Conservation (phyloP, 2,797 vertebrate species). For the Fundulus diaphanus region DNA sequence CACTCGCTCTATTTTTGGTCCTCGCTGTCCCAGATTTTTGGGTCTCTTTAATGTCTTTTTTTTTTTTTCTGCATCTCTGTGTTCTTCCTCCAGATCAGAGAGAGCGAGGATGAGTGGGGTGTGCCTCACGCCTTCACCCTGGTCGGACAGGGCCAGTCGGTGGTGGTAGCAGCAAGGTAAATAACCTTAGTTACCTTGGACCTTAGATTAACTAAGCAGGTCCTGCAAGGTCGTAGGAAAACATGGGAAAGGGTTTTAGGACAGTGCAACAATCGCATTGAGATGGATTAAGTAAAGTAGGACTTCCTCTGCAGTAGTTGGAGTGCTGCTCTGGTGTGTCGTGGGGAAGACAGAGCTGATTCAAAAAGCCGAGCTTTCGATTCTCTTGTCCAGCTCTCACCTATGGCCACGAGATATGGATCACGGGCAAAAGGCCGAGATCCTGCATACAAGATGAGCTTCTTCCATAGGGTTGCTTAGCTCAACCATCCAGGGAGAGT, state of each 20-base stretch:
- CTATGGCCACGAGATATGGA: neutral
- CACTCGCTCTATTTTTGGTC: slow-evolving; percentile 67
- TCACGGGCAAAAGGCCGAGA: neutral
- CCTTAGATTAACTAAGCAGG: neutral
- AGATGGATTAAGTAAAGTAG: too few relatives aligned
- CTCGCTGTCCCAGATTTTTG: slow-evolving; percentile 62
- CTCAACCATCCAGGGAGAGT: neutral
- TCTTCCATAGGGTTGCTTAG: neutral
- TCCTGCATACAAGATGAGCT: neutral
- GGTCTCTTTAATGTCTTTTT: slow-evolving; percentile 50
- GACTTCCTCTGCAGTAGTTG: too few relatives aligned
- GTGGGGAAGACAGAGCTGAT: neutral
- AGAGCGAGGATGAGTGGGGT: slow-evolving; percentile 97
- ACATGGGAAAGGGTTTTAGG: neutral
- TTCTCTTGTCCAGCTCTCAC: neutral
- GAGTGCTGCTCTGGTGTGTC: neutral
- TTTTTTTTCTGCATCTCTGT: slow-evolving; percentile 43
- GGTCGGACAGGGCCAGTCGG: slow-evolving; percentile 90
- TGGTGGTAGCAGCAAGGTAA: slow-evolving; percentile 95
- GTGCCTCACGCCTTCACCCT: slow-evolving; percentile 95
- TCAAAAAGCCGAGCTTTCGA: neutral
- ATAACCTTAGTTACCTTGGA: neutral
- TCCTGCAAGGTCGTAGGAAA: neutral
- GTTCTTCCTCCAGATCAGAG: slow-evolving; percentile 86
- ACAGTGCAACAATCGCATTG: too few relatives aligned